Evolutionary conservation across 2,888 invertebrate genomes (phyloP), one percentile per base, ranked within the genome.

Genomic region (Alcis repandata): DNA sequence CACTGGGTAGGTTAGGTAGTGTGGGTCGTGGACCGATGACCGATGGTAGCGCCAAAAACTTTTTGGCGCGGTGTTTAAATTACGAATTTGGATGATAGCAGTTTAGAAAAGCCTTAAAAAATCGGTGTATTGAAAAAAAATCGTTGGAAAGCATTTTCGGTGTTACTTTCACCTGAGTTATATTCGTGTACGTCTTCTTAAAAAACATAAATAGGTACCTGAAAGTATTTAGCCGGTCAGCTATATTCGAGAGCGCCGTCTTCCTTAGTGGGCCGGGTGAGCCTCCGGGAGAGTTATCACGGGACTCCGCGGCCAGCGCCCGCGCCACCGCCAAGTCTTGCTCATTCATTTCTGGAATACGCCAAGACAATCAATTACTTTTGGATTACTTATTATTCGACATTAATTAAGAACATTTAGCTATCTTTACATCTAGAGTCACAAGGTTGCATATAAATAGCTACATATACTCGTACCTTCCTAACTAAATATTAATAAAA

Each of bases 241-340:
- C 94, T 63, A 96, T 88, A 73, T 95, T 95, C 13, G 94, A 90
- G 0, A 96, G 92, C 3, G 94, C 90, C 1, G 95, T 95, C 83
- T 95, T 96, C 70, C 95, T 94, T 17, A 95, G 80, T 0, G 95
- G 95, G 10, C 91, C 92, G 0, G 95, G 95, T 0, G 95, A 95
- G 22, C 94, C 94, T 8, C 94, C 94, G 0, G 95, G 94, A 1
- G 95, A 94, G 68, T 85, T 92, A 69, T 95, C 92, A 45, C 91
- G 87, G 27, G 95, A 91, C 80, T 95, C 95, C 0, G 95, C 95
- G 11, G 95, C 96, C 78, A 97, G 90, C 13, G 96, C 96, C 63
- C 95, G 95, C 4, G 97, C 97, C 79, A 97, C 89, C 72, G 95
- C 94, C 68, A 97, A 83, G 84, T 96, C 96, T 82, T 95, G 95